Base-by-base conservation (phyloP, 2,113 vertebrate genomes). In the Cyprinodon variegatus region DNA sequence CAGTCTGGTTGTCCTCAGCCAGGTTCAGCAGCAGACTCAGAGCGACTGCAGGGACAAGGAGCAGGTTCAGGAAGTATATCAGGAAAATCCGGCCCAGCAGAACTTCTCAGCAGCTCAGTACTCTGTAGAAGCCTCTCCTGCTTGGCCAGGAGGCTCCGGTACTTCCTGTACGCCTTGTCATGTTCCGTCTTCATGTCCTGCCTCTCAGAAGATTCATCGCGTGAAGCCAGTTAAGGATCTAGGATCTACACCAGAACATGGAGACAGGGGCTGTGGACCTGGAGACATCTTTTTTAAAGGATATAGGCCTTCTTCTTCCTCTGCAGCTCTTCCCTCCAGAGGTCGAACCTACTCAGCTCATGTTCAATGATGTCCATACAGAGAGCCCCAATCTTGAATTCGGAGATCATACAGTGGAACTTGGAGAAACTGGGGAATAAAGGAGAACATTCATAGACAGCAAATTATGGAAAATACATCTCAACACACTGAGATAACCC, bases 321-420 rank as follows among this genome's bases (percentile, higher is more conserved):
- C 90, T 95, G 95, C 74, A 98, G 94, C 79, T 99, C 96, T 40
- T 98, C 97, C 81, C 97, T 96, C 97, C 97, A 98, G 77, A 98
- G 95, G 76, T 97, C 96, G 8, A 94, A 96, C 83, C 96, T 95
- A 94, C 97, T 98, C 90, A 98, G 94, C 78, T 98, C 96, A 68
- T 97, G 96, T 82, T 99, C 97, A 64, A 97, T 96, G 74, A 98
- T 97, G 88, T 95, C 97, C 97, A 96, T 97, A 80, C 97, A 97
- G 0, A 99, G 93, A 46, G 96, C 96, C 78, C 96, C 97, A 38
- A 98, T 96, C 94, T 97, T 98, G 81, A 97, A 98, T 77, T 97
- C 96, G 37, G 96, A 96, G 84, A 98, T 96, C 76, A 97, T 94
- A 67, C 95, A 94, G 64, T 97, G 97, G 91, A 99, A 98, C 62